Conservation (phyloP, 2,113 vertebrate species). For the Actenoides lindsayi region DNA sequence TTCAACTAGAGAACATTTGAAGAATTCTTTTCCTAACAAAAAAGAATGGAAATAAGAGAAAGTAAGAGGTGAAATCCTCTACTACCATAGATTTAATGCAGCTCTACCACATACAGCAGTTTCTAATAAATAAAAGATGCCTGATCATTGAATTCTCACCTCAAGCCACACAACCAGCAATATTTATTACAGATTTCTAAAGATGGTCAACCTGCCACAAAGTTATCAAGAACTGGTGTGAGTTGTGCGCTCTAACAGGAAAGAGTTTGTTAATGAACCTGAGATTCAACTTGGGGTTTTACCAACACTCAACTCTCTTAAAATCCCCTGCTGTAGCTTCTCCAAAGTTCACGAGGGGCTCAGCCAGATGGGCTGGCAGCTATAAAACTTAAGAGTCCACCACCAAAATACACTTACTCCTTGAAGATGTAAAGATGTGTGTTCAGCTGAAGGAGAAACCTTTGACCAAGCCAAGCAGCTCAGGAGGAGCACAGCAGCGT, state of each 20-base stretch:
- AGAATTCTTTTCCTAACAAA: neutral
- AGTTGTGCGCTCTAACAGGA: neutral
- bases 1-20: neutral
- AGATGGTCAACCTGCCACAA: neutral
- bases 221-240: neutral
- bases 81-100: neutral
- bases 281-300: neutral
- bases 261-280: neutral
- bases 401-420: neutral
- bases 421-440: neutral
- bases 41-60: neutral
- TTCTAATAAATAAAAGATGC: neutral
- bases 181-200: neutral
- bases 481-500: neutral
- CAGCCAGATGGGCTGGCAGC: neutral
- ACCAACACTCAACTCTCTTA: rapidly evolving
- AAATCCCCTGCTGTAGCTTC: neutral
- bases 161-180: neutral
- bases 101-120: neutral
- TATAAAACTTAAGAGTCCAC: neutral
- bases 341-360: neutral
- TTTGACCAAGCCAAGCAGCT: neutral
- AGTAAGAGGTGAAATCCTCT: neutral
- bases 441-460: neutral
- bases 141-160: neutral